A percentile compares a stretch with the other conserved stretches of the same genome.
phyloP scores from a whole-genome alignment of 2,797 vertebrate genomes.

The Miichthys miiuy region DNA sequence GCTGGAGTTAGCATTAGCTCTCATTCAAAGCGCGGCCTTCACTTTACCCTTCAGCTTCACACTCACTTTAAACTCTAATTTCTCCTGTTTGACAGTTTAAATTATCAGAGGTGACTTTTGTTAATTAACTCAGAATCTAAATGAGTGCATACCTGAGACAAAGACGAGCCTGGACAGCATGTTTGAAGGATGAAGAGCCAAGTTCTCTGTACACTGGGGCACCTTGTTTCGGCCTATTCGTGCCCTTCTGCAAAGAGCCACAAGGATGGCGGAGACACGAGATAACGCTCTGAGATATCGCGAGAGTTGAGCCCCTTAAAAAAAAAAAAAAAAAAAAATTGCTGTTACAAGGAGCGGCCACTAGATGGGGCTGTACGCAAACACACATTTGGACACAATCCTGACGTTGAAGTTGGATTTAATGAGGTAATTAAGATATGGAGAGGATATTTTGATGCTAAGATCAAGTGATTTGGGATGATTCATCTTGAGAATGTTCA shows the following conservation, averaged over 20 bases:
- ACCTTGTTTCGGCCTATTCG: constrained; percentile 73
- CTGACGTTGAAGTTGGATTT: not conserved
- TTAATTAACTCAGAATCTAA: accelerated
- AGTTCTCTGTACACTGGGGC: constrained; percentile 51
- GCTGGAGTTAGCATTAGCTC: constrained; percentile 55
- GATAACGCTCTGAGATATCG: constrained; percentile 62
- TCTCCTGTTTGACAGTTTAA: not conserved
- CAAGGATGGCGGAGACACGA: constrained; percentile 73
- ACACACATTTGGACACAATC: not conserved
- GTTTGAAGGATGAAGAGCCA: constrained; percentile 59
- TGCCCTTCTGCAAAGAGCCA: constrained; percentile 84
- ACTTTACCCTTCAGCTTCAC: constrained; percentile 86
- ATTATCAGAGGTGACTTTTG: accelerated
- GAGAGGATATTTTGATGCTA: not conserved
- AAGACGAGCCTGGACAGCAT: constrained; percentile 86
- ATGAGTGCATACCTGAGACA: constrained; percentile 78
- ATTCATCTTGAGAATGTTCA: not conserved
- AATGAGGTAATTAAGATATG: not conserved
- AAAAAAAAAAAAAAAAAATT: no score
- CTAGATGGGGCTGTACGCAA: constrained; percentile 25
- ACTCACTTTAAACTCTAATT: constrained; percentile 1
- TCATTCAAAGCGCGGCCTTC: constrained; percentile 81
- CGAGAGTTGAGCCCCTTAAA: constrained; percentile 66
- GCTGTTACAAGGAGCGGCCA: not conserved
- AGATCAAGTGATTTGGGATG: not conserved